These are phyloP conservation scores for Pseudomyrmex concolor DNA, from an alignment of 1,140 invertebrate species.

Conservation along the genomic window DNA sequence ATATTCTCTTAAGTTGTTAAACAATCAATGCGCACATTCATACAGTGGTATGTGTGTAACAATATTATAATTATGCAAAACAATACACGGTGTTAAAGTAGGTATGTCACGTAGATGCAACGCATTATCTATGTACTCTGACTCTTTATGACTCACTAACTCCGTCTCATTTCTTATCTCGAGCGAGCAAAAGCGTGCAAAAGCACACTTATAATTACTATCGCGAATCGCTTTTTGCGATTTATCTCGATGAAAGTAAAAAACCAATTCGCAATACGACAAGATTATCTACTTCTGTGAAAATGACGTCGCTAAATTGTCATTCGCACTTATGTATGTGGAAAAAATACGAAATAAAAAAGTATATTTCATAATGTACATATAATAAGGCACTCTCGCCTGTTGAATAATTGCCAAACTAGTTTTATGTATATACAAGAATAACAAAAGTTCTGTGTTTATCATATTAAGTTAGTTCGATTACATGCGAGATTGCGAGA, in stretches of 20 bases:
- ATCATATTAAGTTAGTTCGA: constrained; percentile 12
- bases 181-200: neutral
- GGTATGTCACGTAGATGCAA: neutral
- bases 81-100: neutral
- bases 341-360: no score
- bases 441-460: neutral
- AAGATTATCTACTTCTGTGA: neutral
- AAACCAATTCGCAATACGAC: neutral
- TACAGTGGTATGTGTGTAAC: neutral
- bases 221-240: neutral
- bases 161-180: neutral
- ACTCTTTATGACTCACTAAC: neutral
- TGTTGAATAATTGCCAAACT: neutral
- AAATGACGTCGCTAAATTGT: neutral
- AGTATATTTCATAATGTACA: no score
- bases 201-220: neutral
- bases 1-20: no score
- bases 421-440: neutral
- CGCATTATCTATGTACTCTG: neutral
- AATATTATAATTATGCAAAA: neutral
- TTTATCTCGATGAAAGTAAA: neutral
- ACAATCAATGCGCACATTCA: no score
- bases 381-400: no score
- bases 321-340: neutral
- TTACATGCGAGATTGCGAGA: neutral